Evolutionary conservation across 2,113 vertebrate species (phyloP).

Genomic region (Taxidea taxus): DNA sequence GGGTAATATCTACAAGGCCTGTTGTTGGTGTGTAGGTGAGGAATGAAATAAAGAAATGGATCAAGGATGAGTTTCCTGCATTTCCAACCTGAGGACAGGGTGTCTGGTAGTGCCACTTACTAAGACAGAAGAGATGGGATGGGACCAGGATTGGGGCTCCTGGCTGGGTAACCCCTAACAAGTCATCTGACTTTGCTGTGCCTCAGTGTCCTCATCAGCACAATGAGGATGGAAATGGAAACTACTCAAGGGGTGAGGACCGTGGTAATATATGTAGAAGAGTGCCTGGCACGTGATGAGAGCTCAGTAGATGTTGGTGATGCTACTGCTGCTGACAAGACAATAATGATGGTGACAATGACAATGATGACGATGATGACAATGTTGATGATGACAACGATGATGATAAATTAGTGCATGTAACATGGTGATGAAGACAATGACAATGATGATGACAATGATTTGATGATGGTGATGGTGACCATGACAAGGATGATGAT

Average conservation of each 20-base stretch:
- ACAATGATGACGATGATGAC: not conserved
- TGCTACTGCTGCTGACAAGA: not conserved
- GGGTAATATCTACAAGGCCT: not conserved
- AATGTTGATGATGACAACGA: no score
- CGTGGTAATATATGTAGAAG: not conserved
- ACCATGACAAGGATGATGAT: not conserved
- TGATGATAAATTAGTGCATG: no score
- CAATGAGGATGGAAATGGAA: not conserved
- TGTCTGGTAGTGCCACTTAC: not conserved
- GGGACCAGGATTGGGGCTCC: not conserved
- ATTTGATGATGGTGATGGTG: rapidly evolving
- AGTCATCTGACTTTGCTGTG: not conserved
- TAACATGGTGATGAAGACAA: not conserved
- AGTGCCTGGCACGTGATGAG: not conserved
- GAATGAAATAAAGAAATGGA: not conserved
- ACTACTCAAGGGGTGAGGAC: not conserved
- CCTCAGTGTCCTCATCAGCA: not conserved
- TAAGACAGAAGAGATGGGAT: not conserved
- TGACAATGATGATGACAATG: not conserved
- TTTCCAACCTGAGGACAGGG: not conserved
- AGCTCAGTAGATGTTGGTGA: not conserved
- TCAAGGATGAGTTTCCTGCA: not conserved
- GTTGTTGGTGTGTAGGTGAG: not conserved
- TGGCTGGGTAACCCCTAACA: not conserved
- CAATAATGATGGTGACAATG: not conserved